Base-by-base conservation (phyloP, 1,140 invertebrate genomes). In the Drosophila lini region DNA sequence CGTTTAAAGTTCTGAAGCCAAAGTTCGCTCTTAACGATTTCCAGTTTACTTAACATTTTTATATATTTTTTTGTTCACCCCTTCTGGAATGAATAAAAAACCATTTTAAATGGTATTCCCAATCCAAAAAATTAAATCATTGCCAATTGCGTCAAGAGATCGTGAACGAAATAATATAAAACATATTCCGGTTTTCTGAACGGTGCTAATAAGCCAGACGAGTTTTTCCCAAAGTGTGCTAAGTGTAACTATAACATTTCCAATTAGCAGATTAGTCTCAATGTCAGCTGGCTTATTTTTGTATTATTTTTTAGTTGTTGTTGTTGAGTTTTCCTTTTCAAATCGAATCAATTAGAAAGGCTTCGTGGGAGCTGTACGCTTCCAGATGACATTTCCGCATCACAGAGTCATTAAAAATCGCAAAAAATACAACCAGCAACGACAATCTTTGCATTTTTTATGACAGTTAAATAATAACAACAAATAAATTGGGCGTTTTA, bases 401-500 rank as follows among this genome's bases (percentile, higher is more conserved):
- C 62, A 60, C 42, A 59, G 5, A 61, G 56, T 25, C 38, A 32
- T 25, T 61, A 59, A 71, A 67, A 73, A 57, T n/a, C 41, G 34
- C 22, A 78, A 25, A 19, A 10, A 63, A 68, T 22, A 62, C 42
- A 62, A 55, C 5, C 63, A 16, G 16, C 59, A 56, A 69, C 50
- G 32, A 41, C 65, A 61, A 64, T 64, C 61, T 73, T 61, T 74
- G 68, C 81, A 86, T 86, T 86, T 75, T 81, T 85, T 78, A 86
- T 84, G 81, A 81, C 64, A 85, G 44, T 53, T 69, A 62, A 76
- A 74, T 56, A 56, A 61, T 57, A 73, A 61, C 28, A 73, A 59
- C 57, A 50, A 44, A 65, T 62, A 61, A 67, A 55, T 74, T 79
- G 47, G n/a, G 45, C 62, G 19, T 67, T 70, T 73, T 79, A 52